Base-by-base conservation (phyloP, 2,888 invertebrate species). In the Trilocha varians region DNA sequence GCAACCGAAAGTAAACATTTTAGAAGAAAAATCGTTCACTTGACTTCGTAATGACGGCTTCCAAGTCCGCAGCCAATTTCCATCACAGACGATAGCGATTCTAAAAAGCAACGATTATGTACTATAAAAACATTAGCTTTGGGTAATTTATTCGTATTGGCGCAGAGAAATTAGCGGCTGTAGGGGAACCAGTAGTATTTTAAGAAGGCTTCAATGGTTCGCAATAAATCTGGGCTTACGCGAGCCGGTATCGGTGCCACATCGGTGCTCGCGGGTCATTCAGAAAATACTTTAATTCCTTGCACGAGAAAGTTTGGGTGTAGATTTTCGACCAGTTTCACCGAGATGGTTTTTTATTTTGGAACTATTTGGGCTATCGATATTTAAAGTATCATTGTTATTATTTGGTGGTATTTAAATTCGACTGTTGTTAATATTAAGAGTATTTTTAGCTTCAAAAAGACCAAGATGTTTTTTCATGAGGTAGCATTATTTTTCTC, bases 141-240 rank as follows among this genome's bases (percentile, higher is more conserved):
- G 43, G 48, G 53, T 62, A 65, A 65, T 67, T 65, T 65, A 65
- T 65, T 67, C 57, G 46, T 57, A 62, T 62, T 62, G 64, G 52
- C 52, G 54, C 52, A 54, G 53, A 51, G 46, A 59, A 65, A 69
- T 63, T 63, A 65, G 64, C 61, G 52, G 52, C 54, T 55, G 48
- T 40, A 47, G 50, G 52, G 53, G 49, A 48, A 55, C 41, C 47
- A 50, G 52, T 49, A 54, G 47, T 54, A 56, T 62, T 62, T 55
- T 48, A 55, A 58, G 53, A 51, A 49, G 51, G 53, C 56, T 57
- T 56, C 47, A 50, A 48, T 53, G 49, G 52, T 34, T 47, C 48
- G 44, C 60, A 59, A 65, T 67, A 63, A 67, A 61, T 59, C 50
- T 43, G 39, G 40, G 42, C 32, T 47, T 50, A 52, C 50, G 52